Evolutionary conservation across 1,140 invertebrate genomes (phyloP), one percentile per base, ranked within the genome.

Genomic region (Palaemon carinicauda): DNA sequence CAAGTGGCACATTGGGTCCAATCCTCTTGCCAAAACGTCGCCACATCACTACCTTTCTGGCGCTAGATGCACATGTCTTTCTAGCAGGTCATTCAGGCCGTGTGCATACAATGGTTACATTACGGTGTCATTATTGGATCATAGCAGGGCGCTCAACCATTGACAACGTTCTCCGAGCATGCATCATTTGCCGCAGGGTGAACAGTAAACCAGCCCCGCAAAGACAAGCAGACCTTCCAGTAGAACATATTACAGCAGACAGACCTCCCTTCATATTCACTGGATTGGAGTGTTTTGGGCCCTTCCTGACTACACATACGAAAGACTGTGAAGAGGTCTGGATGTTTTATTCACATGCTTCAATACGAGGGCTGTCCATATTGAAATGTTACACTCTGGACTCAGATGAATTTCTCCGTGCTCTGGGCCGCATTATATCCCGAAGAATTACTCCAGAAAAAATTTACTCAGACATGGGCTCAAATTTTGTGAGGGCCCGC

Each of bases 201-300:
- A 74, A 81, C 31, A 81, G 56, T 19, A 69, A 74, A 74, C 27
- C 7, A 1, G 1, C 41, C 3, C 17, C 29, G n/a, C 51, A 81
- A 74, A 14, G 54, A 9, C 56, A 69, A 82, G 88, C 51, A 15
- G 73, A 73, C 31, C 69, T 89, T 2, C 89, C 88, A 1, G 50
- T n/a, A 15, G 50, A 75, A 21, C 51, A 80, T 12, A 29, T 90
- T 1, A 27, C 19, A 24, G 17, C 85, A 24, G 56, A 83, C 50
- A 50, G 78, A 41, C 89, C 88, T 53, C 90, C 90, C 9, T 91
- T 91, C 85, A 80, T 83, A 4, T 17, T 56, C 71, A 88, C 88
- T 14, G 90, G 90, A 15, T 60, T 90, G 41, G 90, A 91, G 51
- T 90, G 82, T 87, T 91, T 90, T 86, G 87, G 90, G 15, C 89